Evolutionary conservation across 2,888 invertebrate genomes (phyloP).

Genomic region (Glyphotaelius pellucidus): DNA sequence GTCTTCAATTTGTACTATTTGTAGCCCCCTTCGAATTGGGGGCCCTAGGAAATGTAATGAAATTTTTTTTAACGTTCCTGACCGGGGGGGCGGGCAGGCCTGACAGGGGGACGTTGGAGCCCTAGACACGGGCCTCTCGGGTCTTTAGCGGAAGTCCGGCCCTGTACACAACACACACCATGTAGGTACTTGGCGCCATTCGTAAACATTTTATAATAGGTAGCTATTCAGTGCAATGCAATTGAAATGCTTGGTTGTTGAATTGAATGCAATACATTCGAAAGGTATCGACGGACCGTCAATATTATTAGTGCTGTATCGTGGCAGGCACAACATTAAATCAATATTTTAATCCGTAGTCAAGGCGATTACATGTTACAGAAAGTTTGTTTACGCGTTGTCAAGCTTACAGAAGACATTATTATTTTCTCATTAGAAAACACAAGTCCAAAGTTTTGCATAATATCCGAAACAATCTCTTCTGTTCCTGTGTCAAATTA

Average conservation of each 20-base stretch:
- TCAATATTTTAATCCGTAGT: conserved; percentile 18
- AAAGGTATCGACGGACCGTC: background rate
- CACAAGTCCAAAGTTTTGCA: background rate
- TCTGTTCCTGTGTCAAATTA: background rate
- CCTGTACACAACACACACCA: too few relatives aligned
- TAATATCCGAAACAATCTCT: background rate
- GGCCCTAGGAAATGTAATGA: too few relatives aligned
- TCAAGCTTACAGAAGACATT: background rate
- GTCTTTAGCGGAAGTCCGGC: too few relatives aligned
- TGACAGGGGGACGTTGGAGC: too few relatives aligned
- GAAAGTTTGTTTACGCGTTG: background rate
- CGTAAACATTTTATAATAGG: background rate
- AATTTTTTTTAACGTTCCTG: too few relatives aligned
- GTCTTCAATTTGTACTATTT: too few relatives aligned
- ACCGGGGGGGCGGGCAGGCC: too few relatives aligned
- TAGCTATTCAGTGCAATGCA: background rate
- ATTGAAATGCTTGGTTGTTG: too few relatives aligned
- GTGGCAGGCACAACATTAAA: conserved; percentile 27
- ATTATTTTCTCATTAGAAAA: background rate
- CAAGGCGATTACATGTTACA: background rate
- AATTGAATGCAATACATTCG: background rate
- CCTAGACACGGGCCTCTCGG: too few relatives aligned
- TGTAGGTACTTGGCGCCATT: background rate
- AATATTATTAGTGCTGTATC: background rate
- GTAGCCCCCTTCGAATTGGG: too few relatives aligned